These are phyloP conservation scores for Aurelia sp. DNA, from an alignment of 30 jellyfish, hydroid and myxozoan species.

Conservation along the genomic window DNA sequence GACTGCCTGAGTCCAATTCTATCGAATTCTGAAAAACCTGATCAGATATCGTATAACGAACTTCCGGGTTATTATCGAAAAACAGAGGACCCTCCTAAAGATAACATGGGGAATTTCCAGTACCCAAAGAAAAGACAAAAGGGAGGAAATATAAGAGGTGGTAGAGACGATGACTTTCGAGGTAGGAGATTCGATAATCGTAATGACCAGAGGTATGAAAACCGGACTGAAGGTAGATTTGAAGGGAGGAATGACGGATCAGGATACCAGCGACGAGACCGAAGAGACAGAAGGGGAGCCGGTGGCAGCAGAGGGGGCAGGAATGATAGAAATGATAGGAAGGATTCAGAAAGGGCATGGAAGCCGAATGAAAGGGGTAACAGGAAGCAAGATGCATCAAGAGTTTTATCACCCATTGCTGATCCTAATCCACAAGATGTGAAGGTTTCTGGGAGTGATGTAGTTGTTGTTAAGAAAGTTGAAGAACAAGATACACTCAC, in stretches of 20 bases:
- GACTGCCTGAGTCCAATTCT: conserved; percentile 70
- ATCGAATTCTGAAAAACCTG: conserved; percentile 33
- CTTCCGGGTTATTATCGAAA: conserved; percentile 83
- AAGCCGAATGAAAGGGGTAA: conserved; percentile 30
- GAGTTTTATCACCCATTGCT: conserved; percentile 7
- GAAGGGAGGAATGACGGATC: conserved; percentile 35
- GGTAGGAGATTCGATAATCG: conserved; percentile 39
- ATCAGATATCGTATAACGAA: conserved; percentile 40
- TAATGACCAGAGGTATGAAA: conserved; percentile 42
- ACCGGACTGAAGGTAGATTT: conserved; percentile 35
- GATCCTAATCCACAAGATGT: conserved; percentile 7
- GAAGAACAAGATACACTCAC: conserved; percentile 10
- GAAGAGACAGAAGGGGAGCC: conserved; percentile 18
- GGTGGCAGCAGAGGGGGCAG: conserved; percentile 23
- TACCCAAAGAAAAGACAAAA: conserved; percentile 74
- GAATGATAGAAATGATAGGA: conserved; percentile 11
- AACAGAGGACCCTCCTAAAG: conserved; percentile 53
- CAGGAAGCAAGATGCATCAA: conserved; percentile 24
- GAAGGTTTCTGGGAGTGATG: not conserved
- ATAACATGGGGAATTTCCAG: conserved; percentile 64
- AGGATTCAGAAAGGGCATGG: conserved; percentile 30
- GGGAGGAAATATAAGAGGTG: conserved; percentile 31
- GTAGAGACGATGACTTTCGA: conserved; percentile 62
- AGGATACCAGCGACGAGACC: conserved; percentile 44
- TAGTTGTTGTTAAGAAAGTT: conserved; percentile 1